Base-by-base conservation (phyloP, 2,113 vertebrate genomes). In the Gopherus flavomarginatus region DNA sequence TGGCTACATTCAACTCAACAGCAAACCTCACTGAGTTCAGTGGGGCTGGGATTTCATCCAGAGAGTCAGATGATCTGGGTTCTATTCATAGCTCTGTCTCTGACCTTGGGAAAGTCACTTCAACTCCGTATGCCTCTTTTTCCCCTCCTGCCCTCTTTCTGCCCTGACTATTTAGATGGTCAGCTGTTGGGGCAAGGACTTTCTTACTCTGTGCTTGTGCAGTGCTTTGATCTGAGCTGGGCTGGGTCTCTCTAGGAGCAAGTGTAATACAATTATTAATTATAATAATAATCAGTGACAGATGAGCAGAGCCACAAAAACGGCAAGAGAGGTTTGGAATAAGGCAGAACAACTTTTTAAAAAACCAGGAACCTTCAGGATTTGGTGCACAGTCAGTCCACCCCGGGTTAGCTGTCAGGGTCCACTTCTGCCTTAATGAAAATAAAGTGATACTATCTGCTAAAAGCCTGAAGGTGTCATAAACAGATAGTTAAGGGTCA, bases 381-480 rank as follows among this genome's bases (percentile, higher is more conserved):
- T 87, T 11, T 69, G 1, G 92, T 89, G 69, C 42, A 35, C 81
- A 85, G 85, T 82, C 90, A 87, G 26, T 10, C 75, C 72, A 57
- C 22, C 81, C 82, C 91, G 38, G 12, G 38, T 94, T 95, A 90
- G 69, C 54, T 26, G 65, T 91, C 81, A 83, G 78, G 35, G 93
- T 38, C 44, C 78, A 91, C 27, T 95, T 92, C 90, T 89, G 4
- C 56, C 77, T 69, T 78, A 92, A 86, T 75, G 92, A 95, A 93
- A 97, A 96, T 38, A 93, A 56, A 93, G 29, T 27, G 11, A 77
- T 77, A 77, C 44, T 44, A 44, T 27, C 42, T 77, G 29, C 7
- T 56, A 81, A 93, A 96, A 85, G 86, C 95, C 92, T 72, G 87
- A 92, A 78, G 22, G 38, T 94, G 88, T 85, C 42, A 42, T 42